Percentiles rank a stretch among this genome's conserved stretches.
Conservation (phyloP, 64 coral and sea anemone species). For the Dendrophyllia cribrosa region DNA sequence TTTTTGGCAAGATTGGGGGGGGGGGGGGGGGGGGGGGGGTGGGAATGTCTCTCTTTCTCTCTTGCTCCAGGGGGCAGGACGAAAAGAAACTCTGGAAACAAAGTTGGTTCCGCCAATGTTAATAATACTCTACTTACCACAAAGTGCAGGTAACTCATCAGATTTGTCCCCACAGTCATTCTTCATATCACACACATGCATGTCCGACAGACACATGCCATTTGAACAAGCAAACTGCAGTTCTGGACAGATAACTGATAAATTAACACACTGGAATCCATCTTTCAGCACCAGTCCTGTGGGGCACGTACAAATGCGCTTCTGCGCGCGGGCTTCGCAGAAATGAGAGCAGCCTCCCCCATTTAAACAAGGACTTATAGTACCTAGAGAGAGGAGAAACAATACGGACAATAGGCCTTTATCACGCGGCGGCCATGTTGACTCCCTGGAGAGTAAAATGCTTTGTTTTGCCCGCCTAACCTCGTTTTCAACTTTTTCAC, state of each 20-base stretch:
- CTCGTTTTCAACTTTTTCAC: not conserved
- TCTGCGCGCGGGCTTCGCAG: conserved; percentile 43
- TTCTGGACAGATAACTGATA: conserved; percentile 31
- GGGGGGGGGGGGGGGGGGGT: no score
- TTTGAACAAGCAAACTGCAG: conserved; percentile 80
- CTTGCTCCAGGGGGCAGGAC: no score
- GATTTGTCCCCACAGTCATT: conserved; percentile 85
- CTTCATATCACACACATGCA: conserved; percentile 69
- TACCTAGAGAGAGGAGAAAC: conserved; percentile 44
- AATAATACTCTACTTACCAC: conserved; percentile 62
- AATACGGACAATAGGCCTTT: not conserved
- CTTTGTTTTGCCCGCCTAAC: no score
- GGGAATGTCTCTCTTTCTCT: no score
- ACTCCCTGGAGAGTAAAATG: not conserved
- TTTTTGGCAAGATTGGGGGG: no score
- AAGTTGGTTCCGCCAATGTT: no score
- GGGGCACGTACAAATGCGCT: conserved; percentile 63
- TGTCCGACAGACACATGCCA: conserved; percentile 69
- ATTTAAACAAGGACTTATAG: conserved; percentile 78
- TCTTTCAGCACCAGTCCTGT: conserved; percentile 49
- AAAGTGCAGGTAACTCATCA: conserved; percentile 76
- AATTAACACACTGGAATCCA: conserved; percentile 74
- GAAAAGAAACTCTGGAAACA: no score
- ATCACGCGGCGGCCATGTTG: no score
- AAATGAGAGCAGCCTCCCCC: conserved; percentile 86